Conservation (phyloP, 92 coral and sea anemone species). For the Phenganax stokvisi region DNA sequence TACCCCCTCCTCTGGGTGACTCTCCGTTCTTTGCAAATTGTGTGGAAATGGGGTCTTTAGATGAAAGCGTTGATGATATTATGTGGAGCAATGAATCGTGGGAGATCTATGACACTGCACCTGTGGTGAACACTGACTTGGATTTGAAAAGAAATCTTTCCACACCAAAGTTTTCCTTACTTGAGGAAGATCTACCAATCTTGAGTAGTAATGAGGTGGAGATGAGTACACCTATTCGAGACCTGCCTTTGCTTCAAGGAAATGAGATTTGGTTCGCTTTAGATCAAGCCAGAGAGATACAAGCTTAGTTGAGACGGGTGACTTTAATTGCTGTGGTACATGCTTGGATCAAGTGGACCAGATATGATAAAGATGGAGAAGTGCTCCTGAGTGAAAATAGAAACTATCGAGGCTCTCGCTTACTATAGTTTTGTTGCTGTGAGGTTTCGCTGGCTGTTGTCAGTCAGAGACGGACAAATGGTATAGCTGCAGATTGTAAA, state of each 20-base stretch:
- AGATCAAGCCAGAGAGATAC: constrained; percentile 52
- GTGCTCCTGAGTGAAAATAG: no score
- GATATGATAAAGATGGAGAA: no score
- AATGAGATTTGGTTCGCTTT: constrained; percentile 76
- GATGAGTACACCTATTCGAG: constrained; percentile 77
- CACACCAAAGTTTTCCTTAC: constrained; percentile 25
- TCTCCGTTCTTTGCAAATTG: constrained; percentile 51
- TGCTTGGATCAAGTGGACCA: no score
- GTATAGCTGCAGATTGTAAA: no score
- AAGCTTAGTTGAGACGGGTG: neutral
- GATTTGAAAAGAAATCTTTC: constrained; percentile 16
- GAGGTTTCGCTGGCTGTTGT: no score
- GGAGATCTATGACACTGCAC: constrained; percentile 49
- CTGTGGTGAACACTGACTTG: neutral
- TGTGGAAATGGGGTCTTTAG: neutral
- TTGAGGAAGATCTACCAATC: constrained; percentile 49
- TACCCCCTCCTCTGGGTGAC: constrained; percentile 74
- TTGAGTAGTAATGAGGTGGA: constrained; percentile 73
- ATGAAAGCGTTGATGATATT: neutral
- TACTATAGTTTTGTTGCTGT: no score
- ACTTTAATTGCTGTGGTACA: neutral
- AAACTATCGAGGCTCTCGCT: no score
- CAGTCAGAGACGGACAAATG: no score
- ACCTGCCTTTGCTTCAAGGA: constrained; percentile 71
- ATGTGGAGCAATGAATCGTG: constrained; percentile 39